Conservation (phyloP, 2,888 invertebrate genomes). For the Eupithecia subfuscata region DNA sequence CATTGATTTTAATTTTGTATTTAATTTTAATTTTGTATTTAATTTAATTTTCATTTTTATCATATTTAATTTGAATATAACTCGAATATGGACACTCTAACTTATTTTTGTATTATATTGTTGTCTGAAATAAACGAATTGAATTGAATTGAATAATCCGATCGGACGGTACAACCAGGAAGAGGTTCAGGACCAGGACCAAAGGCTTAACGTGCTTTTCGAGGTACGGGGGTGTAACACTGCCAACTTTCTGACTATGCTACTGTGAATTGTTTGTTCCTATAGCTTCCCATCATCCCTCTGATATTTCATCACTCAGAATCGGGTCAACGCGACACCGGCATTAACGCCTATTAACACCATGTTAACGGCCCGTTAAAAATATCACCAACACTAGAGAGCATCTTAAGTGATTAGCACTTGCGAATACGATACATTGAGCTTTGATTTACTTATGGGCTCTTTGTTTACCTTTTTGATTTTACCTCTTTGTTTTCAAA, state of each 20-base stretch:
- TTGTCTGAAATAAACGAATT: no score
- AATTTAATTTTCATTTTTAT: no score
- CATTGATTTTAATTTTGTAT: no score
- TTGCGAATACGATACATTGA: slow-evolving; percentile 21
- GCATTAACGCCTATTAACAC: slow-evolving; percentile 74
- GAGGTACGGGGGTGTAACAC: no score
- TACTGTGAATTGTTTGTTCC: background rate
- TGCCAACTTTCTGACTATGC: no score
- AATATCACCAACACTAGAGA: slow-evolving; percentile 55
- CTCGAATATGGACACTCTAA: no score
- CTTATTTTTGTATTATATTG: no score
- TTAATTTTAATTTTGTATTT: no score
- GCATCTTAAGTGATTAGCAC: slow-evolving; percentile 27
- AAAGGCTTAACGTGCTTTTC: background rate
- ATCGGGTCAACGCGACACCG: slow-evolving; percentile 64
- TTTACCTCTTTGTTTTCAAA: background rate
- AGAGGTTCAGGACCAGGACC: no score
- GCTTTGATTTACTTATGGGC: background rate
- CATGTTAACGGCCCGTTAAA: slow-evolving; percentile 68
- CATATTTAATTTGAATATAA: no score
- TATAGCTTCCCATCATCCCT: slow-evolving; percentile 13
- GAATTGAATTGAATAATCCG: no score
- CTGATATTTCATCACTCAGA: slow-evolving; percentile 62
- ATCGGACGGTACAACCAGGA: background rate
- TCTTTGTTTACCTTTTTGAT: background rate